Percentiles rank a stretch among this genome's conserved stretches.
phyloP scores from a whole-genome alignment of 2,797 vertebrate species.

The Paramormyrops hopkinsi region DNA sequence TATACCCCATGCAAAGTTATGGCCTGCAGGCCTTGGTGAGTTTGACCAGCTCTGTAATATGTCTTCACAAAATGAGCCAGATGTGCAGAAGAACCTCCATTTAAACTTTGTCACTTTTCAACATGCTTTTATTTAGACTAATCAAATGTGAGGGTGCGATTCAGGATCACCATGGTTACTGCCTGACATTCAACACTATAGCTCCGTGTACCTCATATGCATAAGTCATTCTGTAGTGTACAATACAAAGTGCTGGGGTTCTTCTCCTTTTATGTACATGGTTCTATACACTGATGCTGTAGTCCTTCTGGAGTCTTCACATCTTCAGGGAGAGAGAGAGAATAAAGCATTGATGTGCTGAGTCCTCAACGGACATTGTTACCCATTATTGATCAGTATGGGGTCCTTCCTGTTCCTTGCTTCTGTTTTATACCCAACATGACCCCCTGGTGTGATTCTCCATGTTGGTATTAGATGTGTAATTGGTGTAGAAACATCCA shows the following conservation, averaged over 20 bases:
- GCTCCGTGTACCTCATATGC: background rate
- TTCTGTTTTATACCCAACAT: background rate
- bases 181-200: background rate
- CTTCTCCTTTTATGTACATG: background rate
- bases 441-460: background rate
- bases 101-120: background rate
- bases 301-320: slow-evolving; percentile 29
- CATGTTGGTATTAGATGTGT: background rate
- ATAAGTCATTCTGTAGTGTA: background rate
- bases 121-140: slow-evolving; percentile 8
- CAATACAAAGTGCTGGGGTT: background rate
- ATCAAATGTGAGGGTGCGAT: background rate
- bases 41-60: background rate
- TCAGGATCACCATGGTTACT: background rate
- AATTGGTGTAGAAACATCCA: background rate
- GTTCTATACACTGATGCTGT: slow-evolving; percentile 9
- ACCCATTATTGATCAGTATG: background rate
- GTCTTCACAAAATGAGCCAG: background rate
- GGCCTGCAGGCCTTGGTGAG: background rate
- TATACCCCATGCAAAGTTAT: background rate
- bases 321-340: slow-evolving; percentile 38
- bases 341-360: background rate
- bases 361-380: background rate
- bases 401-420: background rate
- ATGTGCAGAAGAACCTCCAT: background rate